Evolutionary conservation across 2,113 vertebrate species (phyloP).

Genomic region (Scatophagus argus): DNA sequence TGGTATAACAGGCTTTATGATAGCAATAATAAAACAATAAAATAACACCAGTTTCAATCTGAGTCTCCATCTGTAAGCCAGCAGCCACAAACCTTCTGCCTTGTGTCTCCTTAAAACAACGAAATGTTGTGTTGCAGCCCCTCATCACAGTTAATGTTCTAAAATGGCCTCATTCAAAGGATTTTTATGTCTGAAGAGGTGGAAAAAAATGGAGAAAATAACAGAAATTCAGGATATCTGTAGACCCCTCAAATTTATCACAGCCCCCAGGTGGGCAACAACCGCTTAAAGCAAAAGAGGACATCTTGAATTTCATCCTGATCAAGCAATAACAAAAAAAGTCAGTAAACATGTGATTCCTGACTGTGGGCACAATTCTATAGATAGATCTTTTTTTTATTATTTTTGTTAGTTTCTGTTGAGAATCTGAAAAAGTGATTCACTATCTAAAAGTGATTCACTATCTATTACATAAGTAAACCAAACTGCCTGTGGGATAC

Average conservation of each 20-base stretch:
- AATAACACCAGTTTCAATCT: background rate
- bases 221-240: too few species aligned
- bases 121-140: background rate
- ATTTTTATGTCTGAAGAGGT: background rate
- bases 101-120: background rate
- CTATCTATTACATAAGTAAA: background rate
- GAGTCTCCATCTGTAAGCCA: background rate
- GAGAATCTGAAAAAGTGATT: too few species aligned
- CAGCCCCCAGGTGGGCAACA: too few species aligned
- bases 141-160: background rate
- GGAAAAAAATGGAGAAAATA: too few species aligned
- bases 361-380: background rate
- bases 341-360: background rate
- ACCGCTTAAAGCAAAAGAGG: background rate
- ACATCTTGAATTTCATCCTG: background rate
- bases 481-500: background rate
- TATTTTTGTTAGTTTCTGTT: too few species aligned
- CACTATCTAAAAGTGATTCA: background rate
- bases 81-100: background rate
- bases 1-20: too few species aligned
- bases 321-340: background rate
- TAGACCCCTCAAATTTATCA: too few species aligned
- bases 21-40: background rate
- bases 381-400: too few species aligned
- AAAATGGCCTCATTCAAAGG: background rate